Percentiles rank a stretch among this genome's conserved stretches.
Evolutionary conservation across 2,888 invertebrate species (phyloP).

Genomic region (Globia sparganii): DNA sequence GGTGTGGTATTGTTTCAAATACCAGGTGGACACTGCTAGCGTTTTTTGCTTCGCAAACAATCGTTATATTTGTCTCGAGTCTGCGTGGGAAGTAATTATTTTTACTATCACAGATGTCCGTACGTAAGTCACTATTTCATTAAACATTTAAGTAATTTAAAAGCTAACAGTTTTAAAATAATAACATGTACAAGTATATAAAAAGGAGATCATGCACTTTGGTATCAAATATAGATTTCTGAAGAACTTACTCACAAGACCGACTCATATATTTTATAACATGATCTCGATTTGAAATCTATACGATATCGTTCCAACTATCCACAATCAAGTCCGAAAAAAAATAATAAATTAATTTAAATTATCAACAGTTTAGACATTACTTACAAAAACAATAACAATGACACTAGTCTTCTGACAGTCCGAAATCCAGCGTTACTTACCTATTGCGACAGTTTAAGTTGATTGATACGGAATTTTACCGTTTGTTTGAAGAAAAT

Average conservation of each 20-base stretch:
- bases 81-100: conserved; percentile 30
- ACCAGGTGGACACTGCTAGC: background rate
- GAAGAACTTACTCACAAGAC: background rate
- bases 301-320: background rate
- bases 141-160: background rate
- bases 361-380: background rate
- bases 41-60: conserved; percentile 29
- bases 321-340: background rate
- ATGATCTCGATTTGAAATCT: background rate
- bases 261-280: background rate
- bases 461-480: background rate
- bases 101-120: background rate
- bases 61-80: conserved; percentile 18
- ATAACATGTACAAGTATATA: no score
- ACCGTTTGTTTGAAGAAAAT: background rate
- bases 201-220: conserved; percentile 22
- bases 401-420: background rate
- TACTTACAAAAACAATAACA: background rate
- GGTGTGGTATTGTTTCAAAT: conserved; percentile 9
- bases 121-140: background rate
- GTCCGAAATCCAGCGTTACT: background rate
- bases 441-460: background rate
- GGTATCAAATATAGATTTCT: background rate
- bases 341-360: background rate
- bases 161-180: no score